phyloP scores from a whole-genome alignment of 2,113 vertebrate species.

The Trichechus manatus region DNA sequence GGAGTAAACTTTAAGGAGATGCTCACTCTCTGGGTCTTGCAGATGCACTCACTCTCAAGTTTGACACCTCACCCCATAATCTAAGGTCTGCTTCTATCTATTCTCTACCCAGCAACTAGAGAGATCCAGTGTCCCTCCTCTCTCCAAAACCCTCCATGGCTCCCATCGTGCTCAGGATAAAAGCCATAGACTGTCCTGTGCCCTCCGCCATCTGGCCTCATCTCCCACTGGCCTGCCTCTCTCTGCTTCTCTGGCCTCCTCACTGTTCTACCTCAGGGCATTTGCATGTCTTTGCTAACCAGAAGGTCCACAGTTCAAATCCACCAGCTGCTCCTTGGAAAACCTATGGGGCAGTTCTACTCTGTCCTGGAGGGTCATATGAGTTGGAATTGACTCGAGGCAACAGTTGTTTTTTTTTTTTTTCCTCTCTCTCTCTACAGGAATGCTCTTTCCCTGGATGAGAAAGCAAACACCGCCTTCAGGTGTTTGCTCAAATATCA shows the following conservation, averaged over 20 bases:
- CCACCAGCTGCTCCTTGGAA: too few relatives aligned
- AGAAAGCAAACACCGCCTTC: background rate
- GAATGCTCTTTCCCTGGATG: background rate
- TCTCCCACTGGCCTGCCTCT: background rate
- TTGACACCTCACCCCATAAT: background rate
- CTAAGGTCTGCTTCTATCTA: background rate
- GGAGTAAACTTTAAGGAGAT: background rate
- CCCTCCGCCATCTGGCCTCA: fast-evolving
- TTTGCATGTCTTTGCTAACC: background rate
- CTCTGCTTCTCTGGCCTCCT: background rate
- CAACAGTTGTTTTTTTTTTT: too few relatives aligned
- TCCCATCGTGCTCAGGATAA: background rate
- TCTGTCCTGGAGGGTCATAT: too few relatives aligned
- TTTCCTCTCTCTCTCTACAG: background rate
- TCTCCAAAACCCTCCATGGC: too few relatives aligned
- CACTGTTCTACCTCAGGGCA: background rate
- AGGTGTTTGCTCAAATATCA: background rate
- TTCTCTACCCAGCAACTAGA: background rate
- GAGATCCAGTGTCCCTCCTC: background rate
- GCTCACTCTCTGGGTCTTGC: background rate
- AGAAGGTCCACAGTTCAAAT: too few relatives aligned
- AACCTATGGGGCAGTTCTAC: too few relatives aligned
- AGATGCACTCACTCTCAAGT: background rate
- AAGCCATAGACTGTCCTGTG: background rate
- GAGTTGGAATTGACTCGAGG: too few relatives aligned